phyloP scores from a whole-genome alignment of 2,888 invertebrate species.

The Yponomeuta sedellus region DNA sequence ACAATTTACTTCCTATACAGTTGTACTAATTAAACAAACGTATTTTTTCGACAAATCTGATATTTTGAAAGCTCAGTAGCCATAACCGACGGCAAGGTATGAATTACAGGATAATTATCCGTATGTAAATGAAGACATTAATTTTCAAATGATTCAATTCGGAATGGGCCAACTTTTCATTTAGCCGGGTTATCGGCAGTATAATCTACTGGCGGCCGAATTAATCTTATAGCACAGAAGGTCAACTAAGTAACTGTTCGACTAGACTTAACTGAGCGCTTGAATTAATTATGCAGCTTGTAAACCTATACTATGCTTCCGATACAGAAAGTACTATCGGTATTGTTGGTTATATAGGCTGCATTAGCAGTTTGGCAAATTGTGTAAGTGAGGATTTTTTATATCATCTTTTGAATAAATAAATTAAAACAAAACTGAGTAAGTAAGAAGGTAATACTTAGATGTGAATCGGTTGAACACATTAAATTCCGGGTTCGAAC shows the following conservation, averaged over 20 bases:
- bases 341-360: no score
- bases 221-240: conserved; percentile 15
- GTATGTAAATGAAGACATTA: conserved; percentile 63
- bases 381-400: no score
- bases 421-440: no score
- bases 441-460: no score
- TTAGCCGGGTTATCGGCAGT: conserved; percentile 25
- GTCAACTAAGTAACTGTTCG: neutral
- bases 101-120: conserved; percentile 61
- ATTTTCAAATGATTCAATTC: conserved; percentile 67
- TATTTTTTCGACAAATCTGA: conserved; percentile 18
- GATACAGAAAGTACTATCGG: no score
- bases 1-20: neutral
- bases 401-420: no score
- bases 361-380: no score
- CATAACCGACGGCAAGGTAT: conserved; percentile 23
- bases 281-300: no score
- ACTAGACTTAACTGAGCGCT: no score
- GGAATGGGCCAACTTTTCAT: conserved; percentile 50
- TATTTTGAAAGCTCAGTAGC: conserved; percentile 16
- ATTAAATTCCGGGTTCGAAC: no score
- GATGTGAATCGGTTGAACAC: no score
- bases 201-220: conserved; percentile 26
- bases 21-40: neutral
- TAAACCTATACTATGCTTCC: no score